Conservation (phyloP, 30 jellyfish, hydroid and myxozoan species). For the Aurelia aurita complex sp. Pacific region DNA sequence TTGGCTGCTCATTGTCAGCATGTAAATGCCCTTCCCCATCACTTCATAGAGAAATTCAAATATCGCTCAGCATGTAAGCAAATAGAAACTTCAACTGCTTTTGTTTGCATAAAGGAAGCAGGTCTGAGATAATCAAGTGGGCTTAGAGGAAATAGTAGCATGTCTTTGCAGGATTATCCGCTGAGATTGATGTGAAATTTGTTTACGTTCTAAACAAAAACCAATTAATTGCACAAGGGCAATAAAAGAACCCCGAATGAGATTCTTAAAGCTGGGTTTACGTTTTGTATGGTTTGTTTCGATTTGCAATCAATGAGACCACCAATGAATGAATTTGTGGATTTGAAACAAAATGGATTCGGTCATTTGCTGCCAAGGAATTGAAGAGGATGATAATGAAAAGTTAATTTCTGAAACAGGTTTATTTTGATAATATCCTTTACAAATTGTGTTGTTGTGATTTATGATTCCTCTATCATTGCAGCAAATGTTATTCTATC, state of each 20-base stretch:
- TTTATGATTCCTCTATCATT: no score
- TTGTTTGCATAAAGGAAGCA: constrained; percentile 21
- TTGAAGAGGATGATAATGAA: background rate
- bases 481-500: no score
- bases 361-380: constrained; percentile 22
- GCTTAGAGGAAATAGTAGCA: constrained; percentile 1
- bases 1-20: no score
- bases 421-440: background rate
- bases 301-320: no score
- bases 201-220: background rate
- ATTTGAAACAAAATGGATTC: constrained; percentile 11
- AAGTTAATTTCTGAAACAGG: constrained; percentile 22
- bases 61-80: no score
- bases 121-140: constrained; percentile 19
- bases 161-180: background rate
- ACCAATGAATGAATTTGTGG: background rate
- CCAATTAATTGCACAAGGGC: background rate
- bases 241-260: background rate
- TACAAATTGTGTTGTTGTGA: no score
- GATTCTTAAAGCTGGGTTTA: background rate
- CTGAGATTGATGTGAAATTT: background rate
- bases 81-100: no score
- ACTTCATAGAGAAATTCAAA: no score
- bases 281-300: background rate
- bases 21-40: no score